phyloP scores from a whole-genome alignment of 2,797 vertebrate species.

The Echiichthys vipera region DNA sequence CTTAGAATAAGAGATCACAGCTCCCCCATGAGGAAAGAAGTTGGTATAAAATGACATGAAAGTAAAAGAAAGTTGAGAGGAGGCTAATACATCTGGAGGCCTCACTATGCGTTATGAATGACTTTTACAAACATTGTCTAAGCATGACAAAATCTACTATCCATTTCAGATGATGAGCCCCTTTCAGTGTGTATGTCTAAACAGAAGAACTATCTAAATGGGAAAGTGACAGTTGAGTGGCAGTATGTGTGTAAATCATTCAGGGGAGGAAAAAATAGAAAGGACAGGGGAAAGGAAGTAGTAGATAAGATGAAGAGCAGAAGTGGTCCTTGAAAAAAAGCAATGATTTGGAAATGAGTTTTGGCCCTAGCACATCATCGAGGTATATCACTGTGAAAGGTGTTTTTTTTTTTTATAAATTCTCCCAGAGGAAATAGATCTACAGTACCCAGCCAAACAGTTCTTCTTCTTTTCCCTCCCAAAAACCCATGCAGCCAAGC shows the following conservation, averaged over 20 bases:
- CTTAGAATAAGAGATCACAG: conserved; percentile 54
- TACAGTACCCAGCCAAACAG: conserved; percentile 33
- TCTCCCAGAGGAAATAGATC: conserved; percentile 55
- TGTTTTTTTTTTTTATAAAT: conserved; percentile 54
- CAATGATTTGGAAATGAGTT: conserved; percentile 62
- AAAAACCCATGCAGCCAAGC: conserved; percentile 42
- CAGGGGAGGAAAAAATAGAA: conserved; percentile 9
- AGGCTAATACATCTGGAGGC: conserved; percentile 7
- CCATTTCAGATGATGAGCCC: conserved; percentile 31
- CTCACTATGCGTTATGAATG: conserved; percentile 38
- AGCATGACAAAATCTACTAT: conserved; percentile 48
- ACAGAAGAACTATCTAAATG: conserved; percentile 52
- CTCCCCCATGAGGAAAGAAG: conserved; percentile 60
- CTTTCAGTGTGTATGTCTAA: conserved; percentile 1
- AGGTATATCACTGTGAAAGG: conserved; percentile 53
- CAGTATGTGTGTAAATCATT: conserved; percentile 43
- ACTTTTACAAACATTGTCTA: conserved; percentile 36
- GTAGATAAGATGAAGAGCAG: conserved; percentile 54
- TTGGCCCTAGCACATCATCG: conserved; percentile 31
- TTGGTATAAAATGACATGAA: conserved; percentile 33
- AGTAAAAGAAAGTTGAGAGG: conserved; percentile 40
- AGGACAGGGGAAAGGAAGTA: conserved; percentile 18
- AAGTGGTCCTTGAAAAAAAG: conserved; percentile 30
- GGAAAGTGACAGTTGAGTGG: conserved; percentile 44
- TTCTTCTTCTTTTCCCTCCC: conserved; percentile 40